These are phyloP conservation scores for Phainopepla nitens DNA, from an alignment of 2,113 vertebrate genomes.

Conservation along the genomic window DNA sequence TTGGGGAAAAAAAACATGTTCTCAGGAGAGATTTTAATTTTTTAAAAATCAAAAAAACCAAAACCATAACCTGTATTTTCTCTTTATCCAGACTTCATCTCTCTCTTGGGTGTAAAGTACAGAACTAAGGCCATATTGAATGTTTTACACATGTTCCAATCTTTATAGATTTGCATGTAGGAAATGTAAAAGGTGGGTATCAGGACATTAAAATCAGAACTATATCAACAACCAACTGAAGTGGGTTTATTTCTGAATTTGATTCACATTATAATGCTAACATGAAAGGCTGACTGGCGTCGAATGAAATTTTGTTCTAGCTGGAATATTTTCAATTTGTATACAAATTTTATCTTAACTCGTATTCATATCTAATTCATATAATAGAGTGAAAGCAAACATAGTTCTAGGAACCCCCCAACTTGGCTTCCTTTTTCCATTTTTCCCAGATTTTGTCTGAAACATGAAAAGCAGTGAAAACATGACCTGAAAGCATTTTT, in stretches of 20 bases:
- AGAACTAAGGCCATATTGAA: neutral
- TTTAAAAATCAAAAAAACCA: neutral
- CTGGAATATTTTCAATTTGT: neutral
- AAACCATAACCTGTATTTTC: neutral
- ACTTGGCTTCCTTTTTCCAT: neutral
- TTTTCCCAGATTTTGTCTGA: neutral
- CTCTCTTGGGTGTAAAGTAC: neutral
- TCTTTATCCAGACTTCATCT: neutral
- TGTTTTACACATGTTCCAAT: neutral
- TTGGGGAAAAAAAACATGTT: neutral
- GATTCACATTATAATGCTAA: neutral
- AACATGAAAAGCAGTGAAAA: neutral
- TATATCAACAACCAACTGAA: neutral
- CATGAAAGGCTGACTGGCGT: neutral
- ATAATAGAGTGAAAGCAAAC: neutral
- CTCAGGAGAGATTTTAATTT: neutral
- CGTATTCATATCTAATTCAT: neutral
- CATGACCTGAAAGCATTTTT: neutral
- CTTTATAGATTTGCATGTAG: neutral
- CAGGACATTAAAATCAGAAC: neutral
- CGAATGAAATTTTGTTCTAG: neutral
- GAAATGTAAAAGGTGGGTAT: neutral
- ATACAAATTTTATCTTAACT: neutral
- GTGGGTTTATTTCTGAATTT: neutral
- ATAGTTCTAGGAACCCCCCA: neutral